Evolutionary conservation across 2,888 invertebrate species (phyloP).

Genomic region (Achlya flavicornis): DNA sequence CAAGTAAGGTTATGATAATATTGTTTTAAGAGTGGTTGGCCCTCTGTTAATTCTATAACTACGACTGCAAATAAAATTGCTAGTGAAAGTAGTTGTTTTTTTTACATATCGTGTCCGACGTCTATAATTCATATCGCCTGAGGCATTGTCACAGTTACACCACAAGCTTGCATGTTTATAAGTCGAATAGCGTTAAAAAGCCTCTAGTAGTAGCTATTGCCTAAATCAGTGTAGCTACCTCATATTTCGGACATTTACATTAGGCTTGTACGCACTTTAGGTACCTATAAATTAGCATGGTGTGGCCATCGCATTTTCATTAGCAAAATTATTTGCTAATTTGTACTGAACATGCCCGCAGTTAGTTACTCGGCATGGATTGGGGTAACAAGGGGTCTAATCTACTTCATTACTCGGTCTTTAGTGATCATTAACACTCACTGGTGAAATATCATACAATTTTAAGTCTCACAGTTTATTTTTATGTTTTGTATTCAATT

Average conservation of each 20-base stretch:
- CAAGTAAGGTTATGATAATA: no score
- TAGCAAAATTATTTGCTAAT: constrained; percentile 76
- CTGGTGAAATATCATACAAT: constrained; percentile 27
- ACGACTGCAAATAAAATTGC: constrained; percentile 43
- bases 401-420: constrained; percentile 67
- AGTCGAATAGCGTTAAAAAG: constrained; percentile 35
- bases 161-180: constrained; percentile 30
- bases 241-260: constrained; percentile 46
- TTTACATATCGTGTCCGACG: constrained; percentile 49
- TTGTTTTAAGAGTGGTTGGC: no score
- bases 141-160: constrained; percentile 57
- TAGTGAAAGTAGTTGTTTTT: constrained; percentile 51
- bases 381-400: constrained; percentile 57
- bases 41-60: no score
- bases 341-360: constrained; percentile 64
- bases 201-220: constrained; percentile 25
- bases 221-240: constrained; percentile 45
- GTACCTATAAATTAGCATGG: constrained; percentile 48
- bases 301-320: constrained; percentile 63
- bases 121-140: constrained; percentile 56
- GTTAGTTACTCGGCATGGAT: constrained; percentile 50
- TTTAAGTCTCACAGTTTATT: background rate
- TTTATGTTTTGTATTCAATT: background rate
- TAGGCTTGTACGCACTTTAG: constrained; percentile 31
- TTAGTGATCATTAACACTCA: constrained; percentile 64